Percentiles rank a stretch among this genome's conserved stretches.
phyloP scores from a whole-genome alignment of 2,113 vertebrate genomes.

The Ammodytes marinus region DNA sequence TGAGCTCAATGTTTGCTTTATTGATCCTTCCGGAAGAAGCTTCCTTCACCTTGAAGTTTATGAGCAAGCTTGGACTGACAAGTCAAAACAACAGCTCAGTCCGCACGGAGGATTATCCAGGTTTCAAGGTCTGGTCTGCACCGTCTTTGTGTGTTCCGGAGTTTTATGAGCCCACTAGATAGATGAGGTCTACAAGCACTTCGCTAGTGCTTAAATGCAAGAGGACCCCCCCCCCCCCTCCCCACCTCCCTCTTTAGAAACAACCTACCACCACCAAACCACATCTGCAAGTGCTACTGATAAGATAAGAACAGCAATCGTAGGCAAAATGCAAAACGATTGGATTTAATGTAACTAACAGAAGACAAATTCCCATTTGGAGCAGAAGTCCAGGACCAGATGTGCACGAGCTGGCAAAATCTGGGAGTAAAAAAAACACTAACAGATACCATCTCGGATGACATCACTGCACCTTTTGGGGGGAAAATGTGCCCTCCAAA shows the following conservation, averaged over 20 bases:
- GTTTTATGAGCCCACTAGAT: conserved; percentile 35
- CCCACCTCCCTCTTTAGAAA: too few species aligned
- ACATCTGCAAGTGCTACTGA: too few species aligned
- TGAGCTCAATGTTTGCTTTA: conserved; percentile 43
- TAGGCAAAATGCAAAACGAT: neutral
- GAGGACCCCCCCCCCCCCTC: neutral
- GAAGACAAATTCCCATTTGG: too few species aligned
- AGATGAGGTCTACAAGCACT: conserved; percentile 31
- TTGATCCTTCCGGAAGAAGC: conserved; percentile 55
- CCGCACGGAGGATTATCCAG: conserved; percentile 40
- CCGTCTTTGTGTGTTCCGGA: conserved; percentile 27
- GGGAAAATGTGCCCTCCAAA: too few species aligned
- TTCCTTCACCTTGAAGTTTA: conserved; percentile 69
- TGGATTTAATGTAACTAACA: too few species aligned
- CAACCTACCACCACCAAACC: too few species aligned
- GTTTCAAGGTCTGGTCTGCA: conserved; percentile 47
- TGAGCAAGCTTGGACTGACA: conserved; percentile 43
- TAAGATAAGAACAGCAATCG: neutral
- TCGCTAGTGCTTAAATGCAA: conserved; percentile 19
- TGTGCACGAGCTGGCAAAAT: too few species aligned
- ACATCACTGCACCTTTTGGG: too few species aligned
- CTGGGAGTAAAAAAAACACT: too few species aligned
- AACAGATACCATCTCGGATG: too few species aligned
- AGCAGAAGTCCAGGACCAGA: too few species aligned
- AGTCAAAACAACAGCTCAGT: conserved; percentile 54